Evolutionary conservation across 2,113 vertebrate species (phyloP).

Genomic region (Zosterops pallidus): DNA sequence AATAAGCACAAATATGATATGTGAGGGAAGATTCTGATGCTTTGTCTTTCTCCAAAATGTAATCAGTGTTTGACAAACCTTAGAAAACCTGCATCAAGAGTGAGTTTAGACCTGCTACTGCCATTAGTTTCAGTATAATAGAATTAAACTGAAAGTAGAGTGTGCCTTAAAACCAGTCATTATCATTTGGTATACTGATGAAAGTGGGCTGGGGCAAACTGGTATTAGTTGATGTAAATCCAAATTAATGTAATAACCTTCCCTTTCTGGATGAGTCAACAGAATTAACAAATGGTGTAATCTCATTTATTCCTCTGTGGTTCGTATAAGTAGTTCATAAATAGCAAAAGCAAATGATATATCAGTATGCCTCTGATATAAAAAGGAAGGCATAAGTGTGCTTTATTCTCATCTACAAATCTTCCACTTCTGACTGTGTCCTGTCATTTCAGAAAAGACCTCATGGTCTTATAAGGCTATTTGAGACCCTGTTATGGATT

Average conservation of each 20-base stretch:
- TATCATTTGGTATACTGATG: constrained; percentile 1
- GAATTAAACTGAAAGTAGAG: constrained; percentile 11
- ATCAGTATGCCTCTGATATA: background rate
- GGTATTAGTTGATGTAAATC: constrained; percentile 32
- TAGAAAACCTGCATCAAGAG: background rate
- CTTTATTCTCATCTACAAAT: background rate
- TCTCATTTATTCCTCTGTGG: constrained; percentile 42
- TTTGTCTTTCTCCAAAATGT: background rate
- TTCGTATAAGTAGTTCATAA: constrained; percentile 4
- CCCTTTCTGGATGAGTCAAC: constrained; percentile 57
- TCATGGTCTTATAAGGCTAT: background rate
- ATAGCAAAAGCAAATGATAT: background rate
- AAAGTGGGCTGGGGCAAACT: background rate
- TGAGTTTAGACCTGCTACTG: background rate
- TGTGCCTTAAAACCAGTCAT: background rate
- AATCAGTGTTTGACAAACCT: background rate
- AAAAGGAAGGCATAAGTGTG: background rate
- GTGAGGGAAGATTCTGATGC: background rate
- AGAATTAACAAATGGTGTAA: constrained; percentile 56
- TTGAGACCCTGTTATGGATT: background rate
- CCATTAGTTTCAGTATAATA: constrained; percentile 11
- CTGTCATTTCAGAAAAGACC: background rate
- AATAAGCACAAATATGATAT: background rate
- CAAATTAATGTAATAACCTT: constrained; percentile 57
- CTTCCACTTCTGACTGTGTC: background rate